phyloP scores from a whole-genome alignment of 2,888 invertebrate species.

The Sesia bembeciformis region DNA sequence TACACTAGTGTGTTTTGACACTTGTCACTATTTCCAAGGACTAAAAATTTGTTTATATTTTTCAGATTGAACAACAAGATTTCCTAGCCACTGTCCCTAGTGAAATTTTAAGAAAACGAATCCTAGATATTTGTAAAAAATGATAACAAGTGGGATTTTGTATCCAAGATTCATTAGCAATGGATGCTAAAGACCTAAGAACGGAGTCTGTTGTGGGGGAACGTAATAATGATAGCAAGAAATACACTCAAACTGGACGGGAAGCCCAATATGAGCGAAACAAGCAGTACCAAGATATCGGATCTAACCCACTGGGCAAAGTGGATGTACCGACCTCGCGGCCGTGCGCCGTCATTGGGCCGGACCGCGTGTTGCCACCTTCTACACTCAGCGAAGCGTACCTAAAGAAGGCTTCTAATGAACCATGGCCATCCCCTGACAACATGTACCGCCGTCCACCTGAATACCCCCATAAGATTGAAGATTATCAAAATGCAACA shows the following conservation, averaged over 20 bases:
- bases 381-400: slow-evolving; percentile 34
- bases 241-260: slow-evolving; percentile 42
- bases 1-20: slow-evolving; percentile 59
- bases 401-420: slow-evolving; percentile 41
- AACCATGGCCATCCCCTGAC: slow-evolving; percentile 46
- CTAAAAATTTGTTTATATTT: slow-evolving; percentile 65
- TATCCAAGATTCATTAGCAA: slow-evolving; percentile 36
- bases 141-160: slow-evolving; percentile 39
- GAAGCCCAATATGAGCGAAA: slow-evolving; percentile 41
- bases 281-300: slow-evolving; percentile 54
- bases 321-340: slow-evolving; percentile 48
- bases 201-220: slow-evolving; percentile 46
- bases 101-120: not conserved
- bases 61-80: slow-evolving; percentile 42
- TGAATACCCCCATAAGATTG: slow-evolving; percentile 49
- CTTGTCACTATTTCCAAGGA: slow-evolving; percentile 38
- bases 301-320: slow-evolving; percentile 52
- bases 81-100: not conserved
- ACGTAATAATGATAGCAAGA: slow-evolving; percentile 50
- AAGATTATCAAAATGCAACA: slow-evolving; percentile 42
- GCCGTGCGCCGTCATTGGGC: slow-evolving; percentile 69
- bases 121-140: slow-evolving; percentile 27
- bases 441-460: slow-evolving; percentile 43
- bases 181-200: slow-evolving; percentile 66
- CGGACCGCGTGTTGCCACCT: slow-evolving; percentile 55